phyloP scores from a whole-genome alignment of 2,888 invertebrate species.

The Ormyrus rosae region DNA sequence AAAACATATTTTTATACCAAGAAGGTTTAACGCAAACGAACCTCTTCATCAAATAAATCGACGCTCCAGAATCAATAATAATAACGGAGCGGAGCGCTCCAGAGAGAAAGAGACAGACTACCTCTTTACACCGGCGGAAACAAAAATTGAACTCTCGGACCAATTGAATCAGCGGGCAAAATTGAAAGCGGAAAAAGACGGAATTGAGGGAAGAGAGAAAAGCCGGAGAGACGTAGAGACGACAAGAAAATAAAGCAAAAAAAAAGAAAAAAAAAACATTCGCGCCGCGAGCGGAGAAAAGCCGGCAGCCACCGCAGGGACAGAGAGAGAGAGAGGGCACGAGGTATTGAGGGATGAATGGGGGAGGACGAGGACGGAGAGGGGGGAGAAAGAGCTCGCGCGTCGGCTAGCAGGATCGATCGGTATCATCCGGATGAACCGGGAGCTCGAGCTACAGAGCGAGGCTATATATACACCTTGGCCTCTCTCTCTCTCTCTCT shows the following conservation, averaged over 20 bases:
- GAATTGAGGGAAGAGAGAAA: background rate
- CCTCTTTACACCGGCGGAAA: background rate
- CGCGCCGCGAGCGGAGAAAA: no score
- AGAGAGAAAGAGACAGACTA: no score
- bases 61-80: no score
- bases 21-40: no score
- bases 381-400: slow-evolving; percentile 5
- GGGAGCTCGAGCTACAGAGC: slow-evolving; percentile 11
- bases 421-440: slow-evolving; percentile 44
- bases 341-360: slow-evolving; percentile 18
- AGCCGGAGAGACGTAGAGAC: no score
- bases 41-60: no score
- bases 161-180: slow-evolving; percentile 19
- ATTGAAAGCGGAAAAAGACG: background rate
- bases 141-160: background rate
- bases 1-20: no score
- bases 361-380: background rate
- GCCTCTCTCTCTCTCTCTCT: no score
- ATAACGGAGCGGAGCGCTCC: no score
- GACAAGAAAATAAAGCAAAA: background rate
- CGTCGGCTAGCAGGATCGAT: slow-evolving; percentile 42
- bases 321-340: background rate
- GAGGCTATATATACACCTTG: background rate
- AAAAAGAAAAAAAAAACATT: background rate
- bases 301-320: no score